Evolutionary conservation across 2,113 vertebrate genomes (phyloP).

Genomic region (Apus apus): DNA sequence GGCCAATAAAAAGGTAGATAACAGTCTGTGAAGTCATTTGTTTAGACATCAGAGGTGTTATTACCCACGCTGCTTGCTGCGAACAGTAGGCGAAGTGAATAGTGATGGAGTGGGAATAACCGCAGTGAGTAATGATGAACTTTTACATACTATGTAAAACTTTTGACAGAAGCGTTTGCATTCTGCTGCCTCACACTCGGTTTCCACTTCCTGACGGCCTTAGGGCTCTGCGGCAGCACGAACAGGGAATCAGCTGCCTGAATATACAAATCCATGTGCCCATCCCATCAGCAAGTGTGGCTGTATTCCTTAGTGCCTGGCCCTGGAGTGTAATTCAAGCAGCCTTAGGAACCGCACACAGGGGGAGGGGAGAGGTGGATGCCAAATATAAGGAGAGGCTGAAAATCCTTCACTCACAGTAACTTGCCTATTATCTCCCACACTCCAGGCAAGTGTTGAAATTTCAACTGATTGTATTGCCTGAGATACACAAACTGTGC

Average conservation of each 20-base stretch:
- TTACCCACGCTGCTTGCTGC: background rate
- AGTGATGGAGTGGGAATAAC: background rate
- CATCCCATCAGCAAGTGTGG: background rate
- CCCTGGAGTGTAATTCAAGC: background rate
- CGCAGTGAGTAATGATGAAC: background rate
- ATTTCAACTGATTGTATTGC: background rate
- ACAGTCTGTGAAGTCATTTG: background rate
- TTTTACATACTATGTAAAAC: background rate
- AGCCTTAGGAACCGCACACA: background rate
- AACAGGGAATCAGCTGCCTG: background rate
- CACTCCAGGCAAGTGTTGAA: background rate
- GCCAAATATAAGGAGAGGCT: background rate
- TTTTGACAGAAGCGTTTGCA: background rate
- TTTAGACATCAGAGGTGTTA: background rate
- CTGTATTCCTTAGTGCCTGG: background rate
- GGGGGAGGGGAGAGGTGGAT: fast-evolving
- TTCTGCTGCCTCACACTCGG: background rate
- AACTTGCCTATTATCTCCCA: background rate
- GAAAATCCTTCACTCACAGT: background rate
- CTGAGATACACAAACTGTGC: background rate
- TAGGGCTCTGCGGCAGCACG: fast-evolving
- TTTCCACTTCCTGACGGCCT: background rate
- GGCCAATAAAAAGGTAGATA: background rate
- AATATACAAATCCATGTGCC: background rate
- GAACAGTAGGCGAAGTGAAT: background rate